Percentiles rank a stretch among this genome's conserved stretches.
phyloP scores from a whole-genome alignment of 2,888 invertebrate genomes.

The Diaphora mendica region DNA sequence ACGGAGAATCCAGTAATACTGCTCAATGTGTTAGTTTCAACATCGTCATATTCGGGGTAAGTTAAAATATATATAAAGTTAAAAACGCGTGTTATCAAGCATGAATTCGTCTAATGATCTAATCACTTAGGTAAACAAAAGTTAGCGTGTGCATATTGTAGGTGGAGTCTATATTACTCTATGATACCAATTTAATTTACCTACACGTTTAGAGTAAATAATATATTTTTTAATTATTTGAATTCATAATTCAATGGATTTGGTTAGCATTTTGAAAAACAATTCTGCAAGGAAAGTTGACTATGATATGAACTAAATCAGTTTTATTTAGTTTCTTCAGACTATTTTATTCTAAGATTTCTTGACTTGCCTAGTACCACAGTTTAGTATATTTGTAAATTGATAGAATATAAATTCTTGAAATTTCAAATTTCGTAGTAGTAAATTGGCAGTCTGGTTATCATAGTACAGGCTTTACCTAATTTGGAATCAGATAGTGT shows the following conservation, averaged over 20 bases:
- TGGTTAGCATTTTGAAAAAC: neutral
- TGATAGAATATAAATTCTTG: neutral
- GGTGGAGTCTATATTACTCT: neutral
- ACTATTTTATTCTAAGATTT: neutral
- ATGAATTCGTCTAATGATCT: neutral
- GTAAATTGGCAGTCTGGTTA: too few species aligned
- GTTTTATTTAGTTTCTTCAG: neutral
- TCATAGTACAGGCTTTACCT: too few species aligned
- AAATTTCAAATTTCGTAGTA: too few species aligned
- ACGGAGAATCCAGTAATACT: neutral
- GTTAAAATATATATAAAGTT: neutral
- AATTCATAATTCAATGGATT: neutral
- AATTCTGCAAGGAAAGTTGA: neutral
- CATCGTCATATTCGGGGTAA: neutral
- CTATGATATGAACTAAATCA: neutral
- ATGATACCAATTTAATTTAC: neutral
- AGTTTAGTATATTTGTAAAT: neutral
- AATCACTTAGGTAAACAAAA: constrained; percentile 1
- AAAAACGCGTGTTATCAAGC: neutral
- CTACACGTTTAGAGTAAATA: neutral
- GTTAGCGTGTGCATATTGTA: neutral
- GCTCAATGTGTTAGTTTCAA: neutral
- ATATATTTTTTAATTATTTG: neutral
- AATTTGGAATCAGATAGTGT: too few species aligned
- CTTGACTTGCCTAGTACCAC: neutral